Base-by-base conservation (phyloP, 1,140 invertebrate species). In the Polyergus mexicanus region DNA sequence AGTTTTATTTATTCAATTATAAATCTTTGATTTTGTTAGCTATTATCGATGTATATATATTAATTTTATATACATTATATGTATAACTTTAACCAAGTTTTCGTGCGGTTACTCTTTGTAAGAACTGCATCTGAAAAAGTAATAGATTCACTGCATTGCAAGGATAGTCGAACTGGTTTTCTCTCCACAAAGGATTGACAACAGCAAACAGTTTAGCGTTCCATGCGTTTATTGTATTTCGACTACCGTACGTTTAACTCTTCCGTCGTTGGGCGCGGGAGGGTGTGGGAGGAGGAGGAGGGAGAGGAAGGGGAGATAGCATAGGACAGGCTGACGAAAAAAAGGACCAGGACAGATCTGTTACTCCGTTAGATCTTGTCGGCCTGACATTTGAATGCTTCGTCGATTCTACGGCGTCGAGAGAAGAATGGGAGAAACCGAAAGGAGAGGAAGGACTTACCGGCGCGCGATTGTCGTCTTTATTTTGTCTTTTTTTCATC, bases 131-230 rank as follows among this genome's bases (percentile, higher is more conserved):
- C 2, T 22, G 58, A 44, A 65, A 54, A 54, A 38, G 56, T 28
- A 65, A 80, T 38, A 25, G 56, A 11, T 19, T 13, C n/a, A 3
- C 32, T 41, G 60, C 11, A 54, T 5, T 19, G 47, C 22, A 66
- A 44, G 51, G 74, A 81, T 8, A 51, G 63, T 25, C n/a, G 62
- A 11, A 63, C 76, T 85, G 78, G 88, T 85, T 62, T 89, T 56
- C 84, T 74, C 62, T 41, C 69, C 68, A 91, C 89, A 93, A 91
- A 90, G 91, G 89, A 93, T 94, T 94, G 93, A 94, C 93, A 94
- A 92, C 91, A 92, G 93, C 94, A 93, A 94, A 94, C 94, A 94
- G 93, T 94, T 94, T 94, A 94, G 93, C 94, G 93, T 94, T 93
- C 89, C 91, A 91, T 92, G 91, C 91, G 91, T 94, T 94, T 94